phyloP scores from a whole-genome alignment of 2,797 vertebrate genomes.

The Gallinago solitaria region DNA sequence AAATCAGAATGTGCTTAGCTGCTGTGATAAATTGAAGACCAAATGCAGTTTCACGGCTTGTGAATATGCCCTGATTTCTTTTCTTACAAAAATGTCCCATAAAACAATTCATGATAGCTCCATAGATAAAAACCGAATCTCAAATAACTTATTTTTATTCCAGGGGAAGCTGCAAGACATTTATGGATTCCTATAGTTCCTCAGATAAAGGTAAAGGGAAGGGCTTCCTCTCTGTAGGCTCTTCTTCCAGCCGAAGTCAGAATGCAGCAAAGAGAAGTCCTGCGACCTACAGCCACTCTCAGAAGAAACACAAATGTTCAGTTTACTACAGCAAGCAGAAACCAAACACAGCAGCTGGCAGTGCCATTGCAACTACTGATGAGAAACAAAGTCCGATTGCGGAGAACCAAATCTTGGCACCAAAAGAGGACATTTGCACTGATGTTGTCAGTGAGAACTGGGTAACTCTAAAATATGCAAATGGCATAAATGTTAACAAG shows the following conservation, averaged over 20 bases:
- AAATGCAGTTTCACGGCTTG: background rate
- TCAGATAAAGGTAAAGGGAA: conserved; percentile 97
- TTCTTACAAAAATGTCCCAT: background rate
- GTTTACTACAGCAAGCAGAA: conserved; percentile 93
- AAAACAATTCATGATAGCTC: background rate
- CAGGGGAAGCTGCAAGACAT: conserved; percentile 94
- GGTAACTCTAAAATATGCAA: conserved; percentile 74
- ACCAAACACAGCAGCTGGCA: conserved; percentile 65
- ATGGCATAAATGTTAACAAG: conserved; percentile 68
- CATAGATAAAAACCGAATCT: background rate
- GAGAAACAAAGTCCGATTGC: conserved; percentile 76
- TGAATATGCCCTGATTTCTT: background rate
- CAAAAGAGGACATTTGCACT: conserved; percentile 72
- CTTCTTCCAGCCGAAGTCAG: conserved; percentile 82
- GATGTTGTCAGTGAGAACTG: conserved; percentile 73
- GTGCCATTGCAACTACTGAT: conserved; percentile 66
- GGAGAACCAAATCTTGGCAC: conserved; percentile 65
- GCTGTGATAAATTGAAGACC: background rate
- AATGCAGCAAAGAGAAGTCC: conserved; percentile 86
- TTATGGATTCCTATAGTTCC: conserved; percentile 87
- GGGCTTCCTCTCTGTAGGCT: conserved; percentile 85
- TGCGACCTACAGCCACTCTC: conserved; percentile 82
- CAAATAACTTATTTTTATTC: conserved; percentile 40
- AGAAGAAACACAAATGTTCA: conserved; percentile 94
- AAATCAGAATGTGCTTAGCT: background rate